Evolutionary conservation across 2,113 vertebrate species (phyloP).

Genomic region (Phylloscopus trochilus): DNA sequence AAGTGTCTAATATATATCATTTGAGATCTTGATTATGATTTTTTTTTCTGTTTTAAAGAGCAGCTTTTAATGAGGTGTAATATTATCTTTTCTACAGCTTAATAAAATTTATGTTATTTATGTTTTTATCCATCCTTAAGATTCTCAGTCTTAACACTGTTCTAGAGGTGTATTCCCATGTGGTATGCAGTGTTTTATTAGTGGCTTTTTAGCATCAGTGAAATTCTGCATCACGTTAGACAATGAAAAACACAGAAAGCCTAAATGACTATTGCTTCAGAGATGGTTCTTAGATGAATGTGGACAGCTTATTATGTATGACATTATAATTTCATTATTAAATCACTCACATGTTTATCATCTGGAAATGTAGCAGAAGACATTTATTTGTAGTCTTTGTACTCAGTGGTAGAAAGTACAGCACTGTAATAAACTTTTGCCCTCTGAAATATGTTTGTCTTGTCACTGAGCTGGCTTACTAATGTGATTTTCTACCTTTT

Average conservation of each 20-base stretch:
- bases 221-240: background rate
- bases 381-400: background rate
- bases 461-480: background rate
- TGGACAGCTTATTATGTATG: background rate
- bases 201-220: background rate
- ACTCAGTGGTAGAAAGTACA: background rate
- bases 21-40: background rate
- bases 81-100: background rate
- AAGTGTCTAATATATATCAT: background rate
- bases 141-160: background rate
- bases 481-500: constrained; percentile 2
- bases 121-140: background rate
- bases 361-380: background rate
- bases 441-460: constrained; percentile 25
- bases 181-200: background rate
- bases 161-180: background rate
- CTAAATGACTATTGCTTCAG: background rate
- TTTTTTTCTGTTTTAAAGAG: background rate
- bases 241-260: background rate
- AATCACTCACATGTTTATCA: background rate
- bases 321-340: background rate
- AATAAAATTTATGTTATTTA: background rate
- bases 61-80: background rate
- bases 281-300: background rate
- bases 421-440: background rate